Base-by-base conservation (phyloP, 2,888 invertebrate genomes). In the Tanypteryx hageni region DNA sequence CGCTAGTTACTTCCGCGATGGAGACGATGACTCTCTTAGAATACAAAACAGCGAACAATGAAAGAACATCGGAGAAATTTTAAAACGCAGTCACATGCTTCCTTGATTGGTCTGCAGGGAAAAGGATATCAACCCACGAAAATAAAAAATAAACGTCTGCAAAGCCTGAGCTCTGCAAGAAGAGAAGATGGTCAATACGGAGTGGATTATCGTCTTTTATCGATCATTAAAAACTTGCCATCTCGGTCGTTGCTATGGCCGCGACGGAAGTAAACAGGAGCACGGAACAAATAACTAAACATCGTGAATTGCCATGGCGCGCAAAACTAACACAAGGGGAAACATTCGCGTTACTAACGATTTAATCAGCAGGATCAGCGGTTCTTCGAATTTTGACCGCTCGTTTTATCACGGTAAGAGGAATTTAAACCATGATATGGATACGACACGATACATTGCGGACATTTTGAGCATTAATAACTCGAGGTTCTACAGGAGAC, bases 241-340 rank as follows among this genome's bases (percentile, higher is more conserved):
- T 56, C 64, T 61, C 18, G 13, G 14, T 44, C 89, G 89, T 89
- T 89, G 89, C 89, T 89, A 89, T n/a, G 89, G 16, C 64, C 10
- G 16, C 18, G 13, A 44, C 61, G 61, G 61, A 64, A 89, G 64
- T 89, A 89, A 89, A 89, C 89, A 89, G 44, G 16, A 27, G 58
- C 58, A 58, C 13, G 22, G n/a, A 18, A 31, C 8, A 0, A 89
- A 61, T 10, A 68, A 61, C 31, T 31, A 22, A 27, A 61, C 44
- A 44, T 27, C 64, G 68, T 27, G 56, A 18, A 89, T 89, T 44
- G 64, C 31, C 11, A 89, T 89, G 89, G 89, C 89, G 68, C 89
- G 64, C 31, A 89, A 64, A 31, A 22, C 22, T 44, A 9, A 89
- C 27, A 13, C n/a, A 27, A 64, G 68, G 27, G 18, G 64, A 18